A percentile compares a stretch with the other conserved stretches of the same genome.
These are phyloP conservation scores for Triplophysa tibetana DNA, from an alignment of 2,113 vertebrate species.

Conservation along the genomic window DNA sequence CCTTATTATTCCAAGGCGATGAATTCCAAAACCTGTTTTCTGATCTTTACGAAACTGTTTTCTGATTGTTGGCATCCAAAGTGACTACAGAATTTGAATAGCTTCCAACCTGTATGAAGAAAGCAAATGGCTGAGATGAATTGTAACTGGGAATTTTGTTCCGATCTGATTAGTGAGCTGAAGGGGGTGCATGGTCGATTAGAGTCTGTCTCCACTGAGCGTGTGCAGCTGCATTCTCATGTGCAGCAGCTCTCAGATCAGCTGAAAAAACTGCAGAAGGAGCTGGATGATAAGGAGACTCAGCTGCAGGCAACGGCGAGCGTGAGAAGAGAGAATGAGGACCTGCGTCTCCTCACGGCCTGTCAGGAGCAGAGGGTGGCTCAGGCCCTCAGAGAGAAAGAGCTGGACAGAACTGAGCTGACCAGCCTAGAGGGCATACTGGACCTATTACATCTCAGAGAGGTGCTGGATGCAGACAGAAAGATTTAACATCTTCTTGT, in stretches of 20 bases:
- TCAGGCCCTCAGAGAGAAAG: conserved; percentile 76
- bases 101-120: neutral
- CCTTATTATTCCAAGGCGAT: too few relatives aligned
- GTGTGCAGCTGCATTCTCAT: conserved; percentile 70
- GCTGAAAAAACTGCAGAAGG: conserved; percentile 73
- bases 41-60: too few relatives aligned
- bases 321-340: conserved; percentile 77
- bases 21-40: too few relatives aligned
- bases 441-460: conserved; percentile 73
- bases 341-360: conserved; percentile 71
- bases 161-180: conserved; percentile 71
- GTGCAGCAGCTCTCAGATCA: conserved; percentile 72
- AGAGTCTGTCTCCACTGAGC: conserved; percentile 72
- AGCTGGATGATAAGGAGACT: conserved; percentile 70
- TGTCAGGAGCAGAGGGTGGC: conserved; percentile 74
- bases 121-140: neutral
- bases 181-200: conserved; percentile 70
- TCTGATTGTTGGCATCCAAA: too few relatives aligned
- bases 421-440: conserved; percentile 79
- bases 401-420: conserved; percentile 78
- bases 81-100: neutral
- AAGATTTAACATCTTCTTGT: too few relatives aligned
- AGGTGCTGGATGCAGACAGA: conserved; percentile 58
- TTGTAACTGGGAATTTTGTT: conserved; percentile 6
- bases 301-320: conserved; percentile 68